phyloP scores from a whole-genome alignment of 2,888 invertebrate genomes.

The Oscheius onirici region DNA sequence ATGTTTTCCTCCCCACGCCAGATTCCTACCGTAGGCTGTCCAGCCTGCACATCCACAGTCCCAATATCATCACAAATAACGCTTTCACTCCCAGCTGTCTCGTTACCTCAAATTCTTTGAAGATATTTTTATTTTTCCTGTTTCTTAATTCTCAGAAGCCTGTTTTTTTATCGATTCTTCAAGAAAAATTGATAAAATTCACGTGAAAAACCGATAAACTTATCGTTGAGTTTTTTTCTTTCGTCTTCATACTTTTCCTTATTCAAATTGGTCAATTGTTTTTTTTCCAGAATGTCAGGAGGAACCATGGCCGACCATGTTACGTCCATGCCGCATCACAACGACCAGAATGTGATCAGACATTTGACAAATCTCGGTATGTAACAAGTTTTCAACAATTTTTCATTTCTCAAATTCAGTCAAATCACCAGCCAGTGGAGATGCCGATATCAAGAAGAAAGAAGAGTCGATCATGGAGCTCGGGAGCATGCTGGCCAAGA shows the following conservation, averaged over 20 bases:
- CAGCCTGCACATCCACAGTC: too few species aligned
- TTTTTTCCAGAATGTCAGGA: constrained; percentile 57
- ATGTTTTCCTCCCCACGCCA: too few species aligned
- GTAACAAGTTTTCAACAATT: background rate
- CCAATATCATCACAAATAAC: too few species aligned
- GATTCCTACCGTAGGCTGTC: too few species aligned
- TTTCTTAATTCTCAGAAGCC: background rate
- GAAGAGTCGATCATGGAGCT: constrained; percentile 93
- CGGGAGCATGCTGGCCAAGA: constrained; percentile 89
- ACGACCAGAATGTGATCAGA: constrained; percentile 63
- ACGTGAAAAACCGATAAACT: too few species aligned
- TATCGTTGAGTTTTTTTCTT: background rate
- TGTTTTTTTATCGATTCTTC: background rate
- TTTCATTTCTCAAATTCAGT: constrained; percentile 42
- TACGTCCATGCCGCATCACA: constrained; percentile 61
- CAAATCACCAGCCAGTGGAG: constrained; percentile 75
- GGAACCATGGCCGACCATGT: constrained; percentile 66
- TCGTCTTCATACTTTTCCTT: background rate
- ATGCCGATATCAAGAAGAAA: constrained; percentile 88
- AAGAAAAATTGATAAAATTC: background rate
- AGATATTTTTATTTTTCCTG: background rate
- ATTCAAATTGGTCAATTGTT: background rate
- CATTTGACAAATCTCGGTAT: constrained; percentile 63
- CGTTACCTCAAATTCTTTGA: background rate
- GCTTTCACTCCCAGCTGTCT: background rate